These are phyloP conservation scores for Knipowitschia caucasica DNA, from an alignment of 2,797 vertebrate genomes.

Conservation along the genomic window DNA sequence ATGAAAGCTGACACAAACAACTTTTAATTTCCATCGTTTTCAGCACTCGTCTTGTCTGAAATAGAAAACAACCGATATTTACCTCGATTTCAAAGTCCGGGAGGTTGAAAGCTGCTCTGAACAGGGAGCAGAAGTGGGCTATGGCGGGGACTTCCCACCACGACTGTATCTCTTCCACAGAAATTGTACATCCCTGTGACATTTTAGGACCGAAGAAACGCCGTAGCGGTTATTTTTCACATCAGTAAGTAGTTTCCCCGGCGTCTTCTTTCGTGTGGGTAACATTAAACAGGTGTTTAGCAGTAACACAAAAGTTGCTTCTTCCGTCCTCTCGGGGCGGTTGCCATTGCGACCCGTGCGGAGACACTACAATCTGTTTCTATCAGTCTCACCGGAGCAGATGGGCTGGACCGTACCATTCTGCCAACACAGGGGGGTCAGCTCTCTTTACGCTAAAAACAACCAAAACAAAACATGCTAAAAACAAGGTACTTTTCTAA, in stretches of 20 bases:
- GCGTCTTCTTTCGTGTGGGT: constrained; percentile 25
- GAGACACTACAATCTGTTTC: constrained; percentile 73
- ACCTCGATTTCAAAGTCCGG: constrained; percentile 98
- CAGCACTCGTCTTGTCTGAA: neutral
- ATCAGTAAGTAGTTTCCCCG: constrained; percentile 62
- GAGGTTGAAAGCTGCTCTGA: constrained; percentile 93
- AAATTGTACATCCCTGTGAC: constrained; percentile 80
- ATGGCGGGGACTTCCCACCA: constrained; percentile 99
- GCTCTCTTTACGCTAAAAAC: too few relatives aligned
- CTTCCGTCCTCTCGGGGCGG: constrained; percentile 26
- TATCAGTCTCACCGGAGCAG: constrained; percentile 74
- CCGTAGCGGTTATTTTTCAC: constrained; percentile 56
- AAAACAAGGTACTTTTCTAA: too few relatives aligned
- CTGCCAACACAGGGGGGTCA: constrained; percentile 13
- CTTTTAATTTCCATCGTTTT: constrained; percentile 48
- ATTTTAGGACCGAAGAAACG: constrained; percentile 67
- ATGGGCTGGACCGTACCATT: constrained; percentile 74
- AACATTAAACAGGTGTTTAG: constrained; percentile 47
- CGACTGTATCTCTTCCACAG: constrained; percentile 90
- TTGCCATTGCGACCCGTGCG: constrained; percentile 67
- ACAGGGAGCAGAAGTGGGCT: constrained; percentile 97
- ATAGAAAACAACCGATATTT: constrained; percentile 38
- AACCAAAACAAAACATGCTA: too few relatives aligned
- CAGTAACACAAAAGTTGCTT: constrained; percentile 60
- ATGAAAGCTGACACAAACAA: constrained; percentile 68